Evolutionary conservation across 2,888 invertebrate species (phyloP), one percentile per base, ranked within the genome.

Genomic region (Mimumesa dahlbomi): DNA sequence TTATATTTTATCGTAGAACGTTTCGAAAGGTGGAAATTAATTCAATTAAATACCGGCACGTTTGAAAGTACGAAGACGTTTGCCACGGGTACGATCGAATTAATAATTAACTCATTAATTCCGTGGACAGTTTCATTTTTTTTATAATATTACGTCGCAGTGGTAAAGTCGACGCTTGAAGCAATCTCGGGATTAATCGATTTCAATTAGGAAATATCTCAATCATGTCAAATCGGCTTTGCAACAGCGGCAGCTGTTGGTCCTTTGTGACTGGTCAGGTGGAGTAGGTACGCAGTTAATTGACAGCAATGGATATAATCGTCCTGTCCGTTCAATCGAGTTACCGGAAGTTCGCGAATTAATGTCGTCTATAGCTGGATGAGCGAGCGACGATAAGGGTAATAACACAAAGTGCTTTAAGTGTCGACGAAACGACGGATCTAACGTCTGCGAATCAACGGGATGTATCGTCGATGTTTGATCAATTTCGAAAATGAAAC

Each of bases 281-380:
- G 42, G 40, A 53, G 11, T 18, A 25, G 25, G 9, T 38, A 9
- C 3, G 14, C 9, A 29, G 42, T 31, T 53, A 53, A 53, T 53
- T 53, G 40, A 42, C 42, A 42, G 29, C 38, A 42, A 42, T 25
- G 36, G 42, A 36, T 53, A 36, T 21, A 18, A 53, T 53, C 36
- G 42, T 40, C 25, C 42, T 29, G 16, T 25, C 40, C 38, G 14
- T 42, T 40, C 59, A 72, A 67, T 72, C 72, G 53, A 52, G 59
- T 67, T 63, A 53, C 62, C 58, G 67, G 72, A 64, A 72, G 72
- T 64, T 56, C 50, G 62, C 42, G 56, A 49, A 50, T 54, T 45
- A 21, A 50, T 36, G 50, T 13, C n/a, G 21, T 16, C 48, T 16
- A 14, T 31, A 11, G 5, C 48, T 45, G 7, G 19, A 42, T 19